Evolutionary conservation across 1,140 invertebrate species (phyloP), one percentile per base, ranked within the genome.

Genomic region (Drosophila nigromelanica): DNA sequence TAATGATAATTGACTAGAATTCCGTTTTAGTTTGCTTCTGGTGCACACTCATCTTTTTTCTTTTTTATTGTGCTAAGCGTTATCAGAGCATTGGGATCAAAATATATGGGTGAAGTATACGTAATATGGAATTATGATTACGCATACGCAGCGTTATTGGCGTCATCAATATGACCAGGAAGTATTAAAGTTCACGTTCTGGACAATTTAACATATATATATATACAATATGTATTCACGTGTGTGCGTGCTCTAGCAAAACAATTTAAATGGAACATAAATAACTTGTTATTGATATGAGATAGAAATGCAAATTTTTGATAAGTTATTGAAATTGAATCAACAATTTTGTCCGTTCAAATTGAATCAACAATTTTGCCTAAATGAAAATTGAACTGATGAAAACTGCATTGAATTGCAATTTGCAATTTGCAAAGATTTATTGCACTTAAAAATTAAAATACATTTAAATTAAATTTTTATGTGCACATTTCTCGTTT

Each of bases 1-100:
- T 89, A 76, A 83, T 73, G 79, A 89, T 87, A 87, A 87, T 89
- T 89, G 81, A 37, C 51, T 6, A 45, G 51, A 63, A 71, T 58
- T 69, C 45, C 69, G 40, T 39, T 66, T 56, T 56, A 40, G 42
- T 58, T 58, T 30, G 42, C 10, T 50, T 30, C n/a, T n/a, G n/a
- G n/a, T n/a, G n/a, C n/a, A n/a, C n/a, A n/a, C n/a, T n/a, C n/a
- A n/a, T n/a, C n/a, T 11, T 5, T 56, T 74, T 45, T 50, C 33
- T 42, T 43, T 66, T 15, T 43, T 51, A 47, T 43, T 27, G 67
- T 39, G 37, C 18, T 43, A 11, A 37, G n/a, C 37, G 61, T 54
- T 71, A 71, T 71, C 68, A 56, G 61, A 14, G 39, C n/a, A 66
- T 39, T 66, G 43, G 2, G 43, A 67, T 48, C n/a, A 33, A 56